Evolutionary conservation across 2,888 invertebrate species (phyloP).

Genomic region (Diplolepis rosae): DNA sequence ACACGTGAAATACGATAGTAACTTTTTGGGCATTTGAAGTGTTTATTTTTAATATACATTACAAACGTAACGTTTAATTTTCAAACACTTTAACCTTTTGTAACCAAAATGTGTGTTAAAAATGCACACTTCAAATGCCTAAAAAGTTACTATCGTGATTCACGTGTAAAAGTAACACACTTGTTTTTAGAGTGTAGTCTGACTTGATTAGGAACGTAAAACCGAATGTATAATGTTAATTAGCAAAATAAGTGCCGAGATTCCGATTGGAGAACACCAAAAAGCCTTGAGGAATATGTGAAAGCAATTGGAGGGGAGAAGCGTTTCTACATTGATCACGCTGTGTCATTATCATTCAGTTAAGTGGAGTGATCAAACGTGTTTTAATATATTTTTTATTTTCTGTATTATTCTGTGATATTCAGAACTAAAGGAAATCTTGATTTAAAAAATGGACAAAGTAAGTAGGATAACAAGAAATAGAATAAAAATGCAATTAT

Average conservation of each 20-base stretch:
- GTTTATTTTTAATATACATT: too few species aligned
- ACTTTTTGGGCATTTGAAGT: too few species aligned
- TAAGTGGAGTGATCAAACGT: background rate
- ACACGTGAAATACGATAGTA: too few species aligned
- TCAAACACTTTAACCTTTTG: too few species aligned
- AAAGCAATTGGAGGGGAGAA: conserved; percentile 15
- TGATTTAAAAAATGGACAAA: background rate
- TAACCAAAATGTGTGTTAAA: too few species aligned
- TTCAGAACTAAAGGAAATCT: background rate
- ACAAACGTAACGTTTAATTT: too few species aligned
- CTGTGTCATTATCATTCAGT: conserved; percentile 2
- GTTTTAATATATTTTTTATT: background rate
- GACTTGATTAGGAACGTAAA: background rate
- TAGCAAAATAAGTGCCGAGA: background rate
- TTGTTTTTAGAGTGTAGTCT: too few species aligned
- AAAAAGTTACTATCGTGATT: too few species aligned
- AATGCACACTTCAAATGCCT: too few species aligned
- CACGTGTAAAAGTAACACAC: too few species aligned
- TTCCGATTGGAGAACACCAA: background rate
- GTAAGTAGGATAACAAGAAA: background rate
- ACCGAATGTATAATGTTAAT: background rate
- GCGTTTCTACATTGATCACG: background rate
- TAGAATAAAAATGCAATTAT: background rate
- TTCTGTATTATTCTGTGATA: background rate
- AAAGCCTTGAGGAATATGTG: conserved; percentile 4